Conservation (phyloP, 30 jellyfish, hydroid and myxozoan genomes). For the Turritopsis dohrnii region DNA sequence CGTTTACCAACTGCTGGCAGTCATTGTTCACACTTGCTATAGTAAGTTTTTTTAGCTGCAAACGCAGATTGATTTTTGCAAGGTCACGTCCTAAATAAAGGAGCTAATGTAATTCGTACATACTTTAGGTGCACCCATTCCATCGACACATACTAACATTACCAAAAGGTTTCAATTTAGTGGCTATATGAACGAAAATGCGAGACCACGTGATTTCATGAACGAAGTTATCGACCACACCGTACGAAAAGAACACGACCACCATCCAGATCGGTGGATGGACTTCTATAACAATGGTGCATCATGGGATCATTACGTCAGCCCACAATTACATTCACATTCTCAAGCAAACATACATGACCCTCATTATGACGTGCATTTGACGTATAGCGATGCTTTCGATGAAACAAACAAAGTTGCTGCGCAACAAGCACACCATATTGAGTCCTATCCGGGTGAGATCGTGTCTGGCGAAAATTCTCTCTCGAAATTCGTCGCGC, state of each 20-base stretch:
- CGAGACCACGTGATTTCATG: conserved; percentile 6
- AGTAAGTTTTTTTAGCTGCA: background rate
- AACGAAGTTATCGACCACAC: conserved; percentile 14
- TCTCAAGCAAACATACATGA: conserved; percentile 8
- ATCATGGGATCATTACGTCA: conserved; percentile 18
- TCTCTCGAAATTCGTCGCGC: conserved; percentile 77
- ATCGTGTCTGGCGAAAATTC: conserved; percentile 82
- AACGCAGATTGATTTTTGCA: background rate
- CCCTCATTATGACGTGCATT: background rate
- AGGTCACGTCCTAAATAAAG: too few relatives aligned
- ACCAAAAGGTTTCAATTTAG: background rate
- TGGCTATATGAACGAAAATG: background rate
- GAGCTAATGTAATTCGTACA: too few relatives aligned
- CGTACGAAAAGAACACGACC: background rate
- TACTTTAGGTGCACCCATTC: background rate
- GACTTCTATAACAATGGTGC: conserved; percentile 11
- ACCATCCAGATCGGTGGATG: conserved; percentile 11
- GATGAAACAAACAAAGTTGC: background rate
- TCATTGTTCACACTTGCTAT: background rate
- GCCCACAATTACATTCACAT: background rate
- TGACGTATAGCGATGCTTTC: background rate
- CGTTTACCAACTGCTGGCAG: background rate
- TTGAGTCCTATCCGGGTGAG: conserved; percentile 76
- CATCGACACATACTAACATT: background rate
- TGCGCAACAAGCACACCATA: conserved; percentile 16